Percentiles rank a stretch among this genome's conserved stretches.
phyloP scores from a whole-genome alignment of 92 coral and sea anemone genomes.

The Porites cylindrica region DNA sequence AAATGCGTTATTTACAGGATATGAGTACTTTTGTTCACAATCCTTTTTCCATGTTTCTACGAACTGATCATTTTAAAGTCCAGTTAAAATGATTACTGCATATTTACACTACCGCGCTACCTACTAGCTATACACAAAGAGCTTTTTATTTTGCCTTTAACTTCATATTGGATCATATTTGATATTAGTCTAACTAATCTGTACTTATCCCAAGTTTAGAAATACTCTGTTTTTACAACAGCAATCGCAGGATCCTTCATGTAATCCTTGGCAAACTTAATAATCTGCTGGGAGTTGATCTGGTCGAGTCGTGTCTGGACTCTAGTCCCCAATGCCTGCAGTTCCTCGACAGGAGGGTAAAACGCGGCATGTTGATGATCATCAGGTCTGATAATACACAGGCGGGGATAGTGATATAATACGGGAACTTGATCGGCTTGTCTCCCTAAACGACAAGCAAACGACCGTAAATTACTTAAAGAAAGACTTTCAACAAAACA shows the following conservation, averaged over 20 bases:
- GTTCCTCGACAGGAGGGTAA: conserved; percentile 80
- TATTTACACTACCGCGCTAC: background rate
- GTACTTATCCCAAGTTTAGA: conserved; percentile 38
- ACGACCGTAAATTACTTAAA: background rate
- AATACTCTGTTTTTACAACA: conserved; percentile 85
- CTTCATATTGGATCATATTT: background rate
- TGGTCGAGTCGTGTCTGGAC: conserved; percentile 81
- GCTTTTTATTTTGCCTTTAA: too few species aligned
- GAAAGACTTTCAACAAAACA: too few species aligned
- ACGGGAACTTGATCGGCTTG: conserved; percentile 61
- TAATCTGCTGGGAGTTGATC: conserved; percentile 83
- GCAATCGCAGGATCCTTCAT: conserved; percentile 72
- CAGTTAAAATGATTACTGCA: too few species aligned
- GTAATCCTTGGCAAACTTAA: conserved; percentile 79
- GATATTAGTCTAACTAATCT: background rate
- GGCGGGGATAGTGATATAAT: conserved; percentile 90
- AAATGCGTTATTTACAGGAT: too few species aligned
- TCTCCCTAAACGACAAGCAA: conserved; percentile 22
- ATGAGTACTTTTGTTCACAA: too few species aligned
- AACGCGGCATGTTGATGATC: conserved; percentile 98
- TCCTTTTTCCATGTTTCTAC: too few species aligned
- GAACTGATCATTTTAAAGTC: too few species aligned
- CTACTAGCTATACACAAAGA: too few species aligned
- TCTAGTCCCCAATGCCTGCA: conserved; percentile 79
- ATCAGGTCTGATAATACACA: conserved; percentile 85